phyloP scores from a whole-genome alignment of 2,113 vertebrate genomes.

The Muntiacus reevesi region DNA sequence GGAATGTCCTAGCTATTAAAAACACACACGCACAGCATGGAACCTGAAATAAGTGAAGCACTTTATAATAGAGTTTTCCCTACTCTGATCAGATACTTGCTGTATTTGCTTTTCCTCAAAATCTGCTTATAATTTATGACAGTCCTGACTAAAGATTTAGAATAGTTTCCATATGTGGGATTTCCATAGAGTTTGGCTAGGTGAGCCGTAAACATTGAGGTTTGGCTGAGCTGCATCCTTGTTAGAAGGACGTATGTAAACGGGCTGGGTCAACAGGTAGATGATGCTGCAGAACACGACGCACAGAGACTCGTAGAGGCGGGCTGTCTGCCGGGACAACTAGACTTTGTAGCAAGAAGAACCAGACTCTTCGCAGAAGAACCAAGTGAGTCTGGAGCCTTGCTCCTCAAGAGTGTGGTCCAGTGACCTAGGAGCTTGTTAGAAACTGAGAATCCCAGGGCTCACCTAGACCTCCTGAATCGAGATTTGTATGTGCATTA shows the following conservation, averaged over 20 bases:
- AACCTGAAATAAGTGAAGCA: not conserved
- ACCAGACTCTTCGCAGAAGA: not conserved
- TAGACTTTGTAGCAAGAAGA: not conserved
- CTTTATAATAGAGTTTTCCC: not conserved
- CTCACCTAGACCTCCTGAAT: not conserved
- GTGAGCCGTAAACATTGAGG: not conserved
- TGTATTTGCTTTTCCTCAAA: not conserved
- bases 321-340: not conserved
- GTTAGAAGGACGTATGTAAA: not conserved
- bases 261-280: not conserved
- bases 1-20: not conserved
- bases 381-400: not conserved
- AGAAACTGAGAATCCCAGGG: not conserved
- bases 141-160: not conserved
- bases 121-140: not conserved
- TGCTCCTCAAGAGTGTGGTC: not conserved
- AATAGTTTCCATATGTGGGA: not conserved
- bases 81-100: not conserved
- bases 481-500: not conserved
- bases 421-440: not conserved
- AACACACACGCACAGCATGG: not conserved
- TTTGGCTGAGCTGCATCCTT: not conserved
- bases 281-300: rapidly evolving
- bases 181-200: not conserved
- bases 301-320: not conserved